Evolutionary conservation across 2,113 vertebrate genomes (phyloP).

Genomic region (Colinus virginianus): DNA sequence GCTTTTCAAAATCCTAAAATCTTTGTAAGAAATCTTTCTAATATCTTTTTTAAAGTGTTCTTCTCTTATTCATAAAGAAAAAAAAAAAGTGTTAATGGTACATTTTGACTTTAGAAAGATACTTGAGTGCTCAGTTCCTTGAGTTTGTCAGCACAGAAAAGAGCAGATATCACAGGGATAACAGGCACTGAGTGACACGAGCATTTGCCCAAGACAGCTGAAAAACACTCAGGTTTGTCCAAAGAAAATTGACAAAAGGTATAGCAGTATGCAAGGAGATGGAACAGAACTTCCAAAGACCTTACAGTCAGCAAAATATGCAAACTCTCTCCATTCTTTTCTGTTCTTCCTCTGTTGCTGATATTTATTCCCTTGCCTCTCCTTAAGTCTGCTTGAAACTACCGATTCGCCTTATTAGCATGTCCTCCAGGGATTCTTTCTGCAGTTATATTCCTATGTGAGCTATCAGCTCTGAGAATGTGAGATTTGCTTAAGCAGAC

Average conservation of each 20-base stretch:
- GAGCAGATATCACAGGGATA: not conserved
- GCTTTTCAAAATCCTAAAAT: not conserved
- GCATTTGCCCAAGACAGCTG: not conserved
- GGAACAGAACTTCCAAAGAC: not conserved
- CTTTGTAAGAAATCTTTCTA: not conserved
- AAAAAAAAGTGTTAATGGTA: not conserved
- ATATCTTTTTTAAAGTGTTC: not conserved
- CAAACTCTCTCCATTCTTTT: not conserved
- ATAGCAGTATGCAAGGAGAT: not conserved
- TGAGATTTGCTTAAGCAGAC: not conserved
- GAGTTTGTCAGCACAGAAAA: not conserved
- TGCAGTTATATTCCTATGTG: constrained; percentile 41
- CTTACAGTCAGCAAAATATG: not conserved
- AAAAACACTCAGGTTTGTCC: not conserved
- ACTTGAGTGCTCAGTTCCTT: not conserved
- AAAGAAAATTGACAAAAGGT: not conserved
- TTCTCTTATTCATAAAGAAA: not conserved
- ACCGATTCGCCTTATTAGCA: constrained; percentile 70
- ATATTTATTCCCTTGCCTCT: constrained; percentile 66
- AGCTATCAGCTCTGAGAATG: constrained; percentile 18
- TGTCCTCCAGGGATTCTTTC: constrained; percentile 37
- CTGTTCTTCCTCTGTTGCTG: constrained; percentile 47
- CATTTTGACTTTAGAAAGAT: not conserved
- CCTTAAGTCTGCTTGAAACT: constrained; percentile 48
- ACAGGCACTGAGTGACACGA: not conserved